Percentiles rank a stretch among this genome's conserved stretches.
These are phyloP conservation scores for Diorhabda carinulata DNA, from an alignment of 1,140 invertebrate species.

Conservation along the genomic window DNA sequence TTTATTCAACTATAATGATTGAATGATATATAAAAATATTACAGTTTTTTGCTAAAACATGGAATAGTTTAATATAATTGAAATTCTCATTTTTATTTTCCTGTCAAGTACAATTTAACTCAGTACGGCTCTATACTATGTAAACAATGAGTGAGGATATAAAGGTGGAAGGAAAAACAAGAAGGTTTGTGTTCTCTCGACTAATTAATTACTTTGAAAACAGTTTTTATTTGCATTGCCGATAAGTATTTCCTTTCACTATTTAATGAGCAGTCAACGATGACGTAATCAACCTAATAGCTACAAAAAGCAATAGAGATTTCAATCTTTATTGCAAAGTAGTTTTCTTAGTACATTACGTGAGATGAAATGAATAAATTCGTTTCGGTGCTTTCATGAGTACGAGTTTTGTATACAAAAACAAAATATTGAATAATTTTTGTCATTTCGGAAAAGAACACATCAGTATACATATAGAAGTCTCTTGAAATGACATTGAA, in stretches of 20 bases:
- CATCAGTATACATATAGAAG: too few relatives aligned
- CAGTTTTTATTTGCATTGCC: conserved; percentile 2
- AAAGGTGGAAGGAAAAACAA: conserved; percentile 2
- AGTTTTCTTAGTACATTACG: not conserved
- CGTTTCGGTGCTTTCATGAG: not conserved
- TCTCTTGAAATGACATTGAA: too few relatives aligned
- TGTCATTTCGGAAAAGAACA: too few relatives aligned
- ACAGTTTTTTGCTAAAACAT: too few relatives aligned
- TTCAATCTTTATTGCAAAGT: not conserved
- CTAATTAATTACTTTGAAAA: conserved; percentile 1
- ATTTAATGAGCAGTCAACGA: not conserved
- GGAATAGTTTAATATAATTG: too few relatives aligned
- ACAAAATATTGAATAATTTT: too few relatives aligned
- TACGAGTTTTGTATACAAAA: not conserved
- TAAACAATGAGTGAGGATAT: not conserved
- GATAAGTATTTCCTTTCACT: conserved; percentile 2
- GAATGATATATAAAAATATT: too few relatives aligned
- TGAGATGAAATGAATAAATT: not conserved
- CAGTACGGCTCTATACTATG: not conserved
- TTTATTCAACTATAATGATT: too few relatives aligned
- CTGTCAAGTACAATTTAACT: too few relatives aligned
- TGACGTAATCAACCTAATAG: conserved; percentile 2
- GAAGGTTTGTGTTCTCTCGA: not conserved
- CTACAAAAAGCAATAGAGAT: not conserved
- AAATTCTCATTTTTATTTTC: too few relatives aligned